Percentiles rank a stretch among this genome's conserved stretches.
phyloP scores from a whole-genome alignment of 2,797 vertebrate species.

The Sciurus vulgaris region DNA sequence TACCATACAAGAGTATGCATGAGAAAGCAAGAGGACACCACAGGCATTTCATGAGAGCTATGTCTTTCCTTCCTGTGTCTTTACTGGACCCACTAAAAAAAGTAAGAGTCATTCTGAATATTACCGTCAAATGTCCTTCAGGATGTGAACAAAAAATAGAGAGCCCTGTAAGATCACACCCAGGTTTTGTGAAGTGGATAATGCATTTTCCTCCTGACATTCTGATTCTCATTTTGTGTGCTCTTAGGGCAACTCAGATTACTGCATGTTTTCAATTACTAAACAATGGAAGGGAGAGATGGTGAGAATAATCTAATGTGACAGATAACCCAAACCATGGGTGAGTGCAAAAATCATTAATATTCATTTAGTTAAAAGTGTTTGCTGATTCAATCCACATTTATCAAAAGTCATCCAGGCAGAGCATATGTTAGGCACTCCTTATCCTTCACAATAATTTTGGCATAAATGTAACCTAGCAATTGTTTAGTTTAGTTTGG shows the following conservation, averaged over 20 bases:
- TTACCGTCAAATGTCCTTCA: not conserved
- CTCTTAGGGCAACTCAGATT: not conserved
- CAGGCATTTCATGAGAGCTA: not conserved
- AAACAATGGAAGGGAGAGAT: not conserved
- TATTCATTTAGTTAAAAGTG: conserved; percentile 65
- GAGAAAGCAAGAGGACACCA: not conserved
- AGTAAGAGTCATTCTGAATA: not conserved
- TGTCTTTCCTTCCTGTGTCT: not conserved
- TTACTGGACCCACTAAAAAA: not conserved
- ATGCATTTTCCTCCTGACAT: conserved; percentile 15
- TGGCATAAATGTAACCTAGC: not conserved
- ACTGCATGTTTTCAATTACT: conserved; percentile 44
- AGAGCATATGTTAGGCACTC: not conserved
- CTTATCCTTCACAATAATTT: conserved; percentile 50
- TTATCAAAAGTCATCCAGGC: conserved; percentile 58
- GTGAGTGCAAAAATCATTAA: conserved; percentile 21
- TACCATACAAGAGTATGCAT: not conserved
- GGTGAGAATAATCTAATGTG: conserved; percentile 37
- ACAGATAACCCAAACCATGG: conserved; percentile 30
- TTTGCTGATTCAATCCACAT: conserved; percentile 20
- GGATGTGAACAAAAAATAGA: not conserved
- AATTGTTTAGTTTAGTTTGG: conserved; percentile 18
- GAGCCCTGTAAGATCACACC: not conserved
- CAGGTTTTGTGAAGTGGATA: conserved; percentile 32
- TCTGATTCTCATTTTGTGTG: not conserved